phyloP scores from a whole-genome alignment of 2,113 vertebrate species.

The Ctenodactylus gundi region DNA sequence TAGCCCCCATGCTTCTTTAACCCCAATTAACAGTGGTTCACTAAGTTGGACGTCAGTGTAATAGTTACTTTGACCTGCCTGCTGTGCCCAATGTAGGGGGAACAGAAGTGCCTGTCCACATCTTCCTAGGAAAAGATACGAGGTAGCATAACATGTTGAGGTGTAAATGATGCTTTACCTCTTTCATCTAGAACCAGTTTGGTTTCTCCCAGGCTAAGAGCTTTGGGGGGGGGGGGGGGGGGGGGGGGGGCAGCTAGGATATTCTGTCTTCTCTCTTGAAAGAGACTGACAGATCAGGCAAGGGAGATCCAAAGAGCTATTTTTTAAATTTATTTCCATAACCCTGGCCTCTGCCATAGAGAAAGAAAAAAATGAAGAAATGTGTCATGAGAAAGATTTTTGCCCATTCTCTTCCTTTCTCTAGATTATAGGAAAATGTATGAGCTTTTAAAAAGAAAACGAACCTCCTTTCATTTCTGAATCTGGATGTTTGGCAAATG shows the following conservation, averaged over 20 bases:
- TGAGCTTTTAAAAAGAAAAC: background rate
- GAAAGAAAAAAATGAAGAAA: background rate
- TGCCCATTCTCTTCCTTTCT: background rate
- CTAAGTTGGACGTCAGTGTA: no score
- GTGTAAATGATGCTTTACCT: background rate
- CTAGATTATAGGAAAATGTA: background rate
- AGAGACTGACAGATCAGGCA: background rate
- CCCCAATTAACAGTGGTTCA: no score
- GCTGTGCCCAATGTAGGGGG: no score
- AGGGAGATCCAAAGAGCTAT: background rate
- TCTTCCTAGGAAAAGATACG: no score
- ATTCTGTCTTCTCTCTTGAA: background rate
- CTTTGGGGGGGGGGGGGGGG: no score
- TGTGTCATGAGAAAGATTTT: background rate
- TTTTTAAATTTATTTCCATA: background rate
- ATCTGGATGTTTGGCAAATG: background rate
- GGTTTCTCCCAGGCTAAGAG: background rate
- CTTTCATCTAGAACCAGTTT: background rate
- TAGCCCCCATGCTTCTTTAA: no score
- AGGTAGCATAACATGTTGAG: background rate
- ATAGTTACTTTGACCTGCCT: no score
- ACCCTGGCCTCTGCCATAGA: background rate
- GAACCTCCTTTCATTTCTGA: background rate
- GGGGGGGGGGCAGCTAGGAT: background rate
- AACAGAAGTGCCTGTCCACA: no score